Evolutionary conservation across 1,140 invertebrate genomes (phyloP), one percentile per base, ranked within the genome.

Genomic region (Pygmarrhopalites habei): DNA sequence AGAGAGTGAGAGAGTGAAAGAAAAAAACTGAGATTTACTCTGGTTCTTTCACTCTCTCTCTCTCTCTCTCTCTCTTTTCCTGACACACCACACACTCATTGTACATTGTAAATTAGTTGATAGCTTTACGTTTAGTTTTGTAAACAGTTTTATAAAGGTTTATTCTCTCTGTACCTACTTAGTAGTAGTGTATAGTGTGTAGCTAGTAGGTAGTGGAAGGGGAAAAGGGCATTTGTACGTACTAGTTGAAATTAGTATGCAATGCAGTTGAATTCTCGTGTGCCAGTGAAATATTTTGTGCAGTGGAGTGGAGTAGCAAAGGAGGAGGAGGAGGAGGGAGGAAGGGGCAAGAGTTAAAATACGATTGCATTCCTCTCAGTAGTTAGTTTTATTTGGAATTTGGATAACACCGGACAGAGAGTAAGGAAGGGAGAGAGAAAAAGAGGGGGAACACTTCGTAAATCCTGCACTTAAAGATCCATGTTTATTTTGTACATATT

Each of bases 221-320:
- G 4, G 5, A 47, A 47, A 47, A 47, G 23, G 7, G 17, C 44
- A 19, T 47, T n/a, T 7, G 44, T 47, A 19, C 23, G 12, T 7
- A 17, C 21, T 12, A 52, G 25, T 52, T 10, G 49, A 23, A 29
- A 26, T 52, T 52, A 52, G 49, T 52, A 52, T 52, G 49, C 49
- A 52, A 32, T 58, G 55, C 55, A 58, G 46, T 58, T 64, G 62
- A 64, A 64, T 64, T 64, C 62, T 64, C 62, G 62, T 64, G 62
- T 64, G 62, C 62, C 62, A 64, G 62, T 58, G 62, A 64, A 64
- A 58, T 47, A 62, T 56, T 56, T 64, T 64, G 56, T 64, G 55
- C 55, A 64, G 47, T 64, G 47, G 52, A 60, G 23, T 44, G n/a
- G n/a, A n/a, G n/a, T n/a, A n/a, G n/a, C n/a, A n/a, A n/a, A n/a